Evolutionary conservation across 2,113 vertebrate genomes (phyloP).

Genomic region (Pituophis catenifer): DNA sequence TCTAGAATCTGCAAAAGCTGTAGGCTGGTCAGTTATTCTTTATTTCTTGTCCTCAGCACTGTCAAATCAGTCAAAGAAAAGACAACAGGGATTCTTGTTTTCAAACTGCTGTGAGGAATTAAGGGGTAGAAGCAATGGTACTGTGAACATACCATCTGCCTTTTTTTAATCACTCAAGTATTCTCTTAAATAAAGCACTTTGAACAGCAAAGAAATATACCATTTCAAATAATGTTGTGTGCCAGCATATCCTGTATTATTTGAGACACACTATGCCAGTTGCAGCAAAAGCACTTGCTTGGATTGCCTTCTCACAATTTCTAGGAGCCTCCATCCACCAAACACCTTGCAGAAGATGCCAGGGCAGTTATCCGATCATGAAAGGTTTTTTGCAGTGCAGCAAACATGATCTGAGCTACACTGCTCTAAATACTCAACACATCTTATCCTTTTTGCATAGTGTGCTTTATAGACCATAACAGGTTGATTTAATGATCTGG

Average conservation of each 20-base stretch:
- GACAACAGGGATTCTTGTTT: not conserved
- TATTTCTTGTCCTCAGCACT: not conserved
- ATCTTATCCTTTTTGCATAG: not conserved
- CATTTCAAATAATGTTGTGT: not conserved
- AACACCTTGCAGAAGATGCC: not conserved
- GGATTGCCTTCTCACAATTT: not conserved
- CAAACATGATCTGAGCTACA: not conserved
- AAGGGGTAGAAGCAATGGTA: not conserved
- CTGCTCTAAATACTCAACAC: not conserved
- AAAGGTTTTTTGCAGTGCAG: not conserved
- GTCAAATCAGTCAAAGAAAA: not conserved
- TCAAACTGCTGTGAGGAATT: not conserved
- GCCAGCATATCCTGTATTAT: not conserved
- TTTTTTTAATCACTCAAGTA: not conserved
- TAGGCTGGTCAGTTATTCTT: not conserved
- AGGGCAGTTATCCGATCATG: not conserved
- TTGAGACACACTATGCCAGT: not conserved
- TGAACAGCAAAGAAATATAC: not conserved
- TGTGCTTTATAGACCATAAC: rapidly evolving
- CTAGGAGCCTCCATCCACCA: not conserved
- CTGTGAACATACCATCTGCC: not conserved
- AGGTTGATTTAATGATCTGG: not conserved
- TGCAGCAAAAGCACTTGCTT: not conserved
- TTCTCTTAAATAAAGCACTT: not conserved
- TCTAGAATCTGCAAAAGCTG: not conserved